Evolutionary conservation across 2,113 vertebrate genomes (phyloP).

Genomic region (Agapornis roseicollis): DNA sequence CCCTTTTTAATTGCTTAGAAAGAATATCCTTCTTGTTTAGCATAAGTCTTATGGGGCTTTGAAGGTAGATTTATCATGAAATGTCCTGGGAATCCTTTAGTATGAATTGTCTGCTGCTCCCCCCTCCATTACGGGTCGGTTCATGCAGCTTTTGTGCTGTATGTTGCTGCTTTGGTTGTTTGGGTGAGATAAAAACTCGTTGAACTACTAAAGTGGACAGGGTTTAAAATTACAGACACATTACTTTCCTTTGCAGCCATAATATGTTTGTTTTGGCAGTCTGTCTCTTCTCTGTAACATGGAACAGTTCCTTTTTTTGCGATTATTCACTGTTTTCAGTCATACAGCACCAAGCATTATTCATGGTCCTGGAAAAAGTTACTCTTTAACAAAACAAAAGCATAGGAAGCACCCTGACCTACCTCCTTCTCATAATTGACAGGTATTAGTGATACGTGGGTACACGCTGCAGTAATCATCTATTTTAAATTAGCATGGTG

Average conservation of each 20-base stretch:
- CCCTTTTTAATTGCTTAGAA: neutral
- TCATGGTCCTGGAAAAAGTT: conserved; percentile 61
- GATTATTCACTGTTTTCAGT: conserved; percentile 56
- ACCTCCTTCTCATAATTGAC: neutral
- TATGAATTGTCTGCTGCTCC: neutral
- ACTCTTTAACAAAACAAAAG: conserved; percentile 24
- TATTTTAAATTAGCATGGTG: neutral
- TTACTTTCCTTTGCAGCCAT: conserved; percentile 62
- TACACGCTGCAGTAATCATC: accelerated
- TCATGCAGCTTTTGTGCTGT: neutral
- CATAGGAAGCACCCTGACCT: neutral
- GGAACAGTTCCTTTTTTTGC: conserved; percentile 47
- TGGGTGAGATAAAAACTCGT: conserved; percentile 51
- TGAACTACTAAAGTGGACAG: conserved; percentile 55
- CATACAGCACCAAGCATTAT: conserved; percentile 42
- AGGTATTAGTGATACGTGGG: neutral
- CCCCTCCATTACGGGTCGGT: neutral
- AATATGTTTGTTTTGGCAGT: conserved; percentile 62
- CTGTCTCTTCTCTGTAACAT: neutral
- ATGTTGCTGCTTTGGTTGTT: neutral
- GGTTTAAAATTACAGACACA: conserved; percentile 65
- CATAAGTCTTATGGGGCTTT: neutral
- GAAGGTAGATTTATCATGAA: neutral
- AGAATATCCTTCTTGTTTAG: neutral
- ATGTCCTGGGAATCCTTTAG: neutral